Conservation (phyloP, 2,797 vertebrate species). For the Crypturellus tataupa region DNA sequence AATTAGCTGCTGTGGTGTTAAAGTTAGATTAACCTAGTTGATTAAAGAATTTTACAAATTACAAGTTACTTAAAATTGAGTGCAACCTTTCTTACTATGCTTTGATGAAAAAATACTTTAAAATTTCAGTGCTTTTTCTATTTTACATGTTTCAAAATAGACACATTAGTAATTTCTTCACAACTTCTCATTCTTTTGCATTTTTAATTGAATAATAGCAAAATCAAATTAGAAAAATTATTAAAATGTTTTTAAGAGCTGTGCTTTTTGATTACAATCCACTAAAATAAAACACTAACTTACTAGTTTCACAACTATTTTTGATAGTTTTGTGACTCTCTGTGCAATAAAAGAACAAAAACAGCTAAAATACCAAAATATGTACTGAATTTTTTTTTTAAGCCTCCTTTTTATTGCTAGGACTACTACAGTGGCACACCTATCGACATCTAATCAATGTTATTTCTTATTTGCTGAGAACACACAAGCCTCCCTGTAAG, state of each 20-base stretch:
- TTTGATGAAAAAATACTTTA: neutral
- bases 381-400: neutral
- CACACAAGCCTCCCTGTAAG: neutral
- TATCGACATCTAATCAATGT: neutral
- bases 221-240: neutral
- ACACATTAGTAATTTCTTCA: neutral
- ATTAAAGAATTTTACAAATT: neutral
- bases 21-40: neutral
- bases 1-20: neutral
- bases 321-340: neutral
- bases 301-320: neutral
- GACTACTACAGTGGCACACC: neutral
- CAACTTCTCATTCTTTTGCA: neutral
- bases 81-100: neutral
- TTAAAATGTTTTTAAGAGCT: neutral
- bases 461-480: neutral
- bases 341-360: neutral
- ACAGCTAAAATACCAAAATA: neutral
- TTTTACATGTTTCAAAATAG: neutral
- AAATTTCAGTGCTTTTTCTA: neutral
- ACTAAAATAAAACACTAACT: neutral
- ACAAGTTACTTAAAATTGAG: neutral
- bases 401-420: accelerated
- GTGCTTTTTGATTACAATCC: neutral
- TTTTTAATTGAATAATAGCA: neutral